Conservation (phyloP, 2,888 invertebrate genomes). For the Diarsia rubi region DNA sequence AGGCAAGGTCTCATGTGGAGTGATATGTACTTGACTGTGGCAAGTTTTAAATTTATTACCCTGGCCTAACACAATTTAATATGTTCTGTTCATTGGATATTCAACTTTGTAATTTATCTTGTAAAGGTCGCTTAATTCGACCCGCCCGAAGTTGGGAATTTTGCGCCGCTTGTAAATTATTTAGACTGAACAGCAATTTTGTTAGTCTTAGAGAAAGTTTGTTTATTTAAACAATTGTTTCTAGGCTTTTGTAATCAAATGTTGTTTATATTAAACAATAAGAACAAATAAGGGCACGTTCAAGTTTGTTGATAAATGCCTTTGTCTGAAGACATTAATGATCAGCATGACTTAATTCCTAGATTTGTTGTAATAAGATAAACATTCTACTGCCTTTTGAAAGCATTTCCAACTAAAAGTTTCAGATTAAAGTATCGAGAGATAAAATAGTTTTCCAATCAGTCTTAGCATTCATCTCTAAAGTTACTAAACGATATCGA, state of each 20-base stretch:
- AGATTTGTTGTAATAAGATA: neutral
- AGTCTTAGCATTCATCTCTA: neutral
- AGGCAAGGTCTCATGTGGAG: conserved; percentile 58
- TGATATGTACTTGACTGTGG: conserved; percentile 51
- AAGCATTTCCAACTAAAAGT: neutral
- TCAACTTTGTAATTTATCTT: conserved; percentile 42
- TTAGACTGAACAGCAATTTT: conserved; percentile 25
- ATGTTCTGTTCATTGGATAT: conserved; percentile 54
- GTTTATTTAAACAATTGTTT: conserved; percentile 34
- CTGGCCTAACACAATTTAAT: conserved; percentile 54
- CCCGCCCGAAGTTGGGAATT: conserved; percentile 3
- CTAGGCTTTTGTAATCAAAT: conserved; percentile 16
- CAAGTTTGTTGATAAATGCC: neutral
- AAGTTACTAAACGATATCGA: conserved; percentile 12
- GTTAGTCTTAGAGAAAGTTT: conserved; percentile 24
- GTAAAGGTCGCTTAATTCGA: conserved; percentile 51
- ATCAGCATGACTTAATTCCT: neutral
- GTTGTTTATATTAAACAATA: conserved; percentile 34
- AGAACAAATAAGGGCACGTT: conserved; percentile 19
- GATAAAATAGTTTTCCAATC: conserved; percentile 16
- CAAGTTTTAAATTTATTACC: conserved; percentile 66
- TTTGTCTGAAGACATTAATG: neutral
- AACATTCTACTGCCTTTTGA: neutral
- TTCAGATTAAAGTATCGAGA: neutral
- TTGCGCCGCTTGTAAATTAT: conserved; percentile 48